Evolutionary conservation across 1,140 invertebrate species (phyloP), one percentile per base, ranked within the genome.

Genomic region (Neuroterus valhalla): DNA sequence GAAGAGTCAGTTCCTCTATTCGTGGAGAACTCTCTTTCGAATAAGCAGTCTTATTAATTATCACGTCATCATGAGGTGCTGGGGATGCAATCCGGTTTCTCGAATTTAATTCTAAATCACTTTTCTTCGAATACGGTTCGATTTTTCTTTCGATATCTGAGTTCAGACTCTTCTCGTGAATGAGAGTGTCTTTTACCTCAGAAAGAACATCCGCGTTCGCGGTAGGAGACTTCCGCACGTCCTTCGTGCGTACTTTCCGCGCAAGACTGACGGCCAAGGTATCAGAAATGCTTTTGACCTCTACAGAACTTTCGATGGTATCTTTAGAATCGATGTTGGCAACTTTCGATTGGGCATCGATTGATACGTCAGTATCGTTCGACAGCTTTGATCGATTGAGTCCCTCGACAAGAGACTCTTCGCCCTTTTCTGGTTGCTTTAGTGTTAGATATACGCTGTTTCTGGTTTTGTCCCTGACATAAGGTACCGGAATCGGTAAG

Each of bases 361-460:
- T 80, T 62, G 68, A 74, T 66, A 50, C 43, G 17, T 38, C 67
- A 42, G 26, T 73, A 68, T 80, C 71, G 77, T 76, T 78, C 70
- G 72, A 76, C 75, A 76, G 72, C 50, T 73, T 66, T 68, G 62
- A 78, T 73, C 71, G 75, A 77, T 69, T 46, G 38, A 79, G 45
- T 74, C 66, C 14, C 8, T 70, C 15, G 3, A 77, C 66, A 1
- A 79, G 66, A 43, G 71, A 72, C 23, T 77, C 55, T 10, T 52
- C 5, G 6, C 46, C 6, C 1, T 74, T 70, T 6, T 82, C 80
- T 1, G 83, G 79, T 19, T 82, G 81, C 42, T 80, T 89, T 55
- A 89, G 52, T n/a, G 88, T 89, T 6, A 89, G 78, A 50, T 89
- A 78, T 2, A 85, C 88, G 50, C 88, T 90, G 68, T 89, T 88